These are phyloP conservation scores for Physeter macrocephalus DNA, from an alignment of 2,113 vertebrate species.

Conservation along the genomic window DNA sequence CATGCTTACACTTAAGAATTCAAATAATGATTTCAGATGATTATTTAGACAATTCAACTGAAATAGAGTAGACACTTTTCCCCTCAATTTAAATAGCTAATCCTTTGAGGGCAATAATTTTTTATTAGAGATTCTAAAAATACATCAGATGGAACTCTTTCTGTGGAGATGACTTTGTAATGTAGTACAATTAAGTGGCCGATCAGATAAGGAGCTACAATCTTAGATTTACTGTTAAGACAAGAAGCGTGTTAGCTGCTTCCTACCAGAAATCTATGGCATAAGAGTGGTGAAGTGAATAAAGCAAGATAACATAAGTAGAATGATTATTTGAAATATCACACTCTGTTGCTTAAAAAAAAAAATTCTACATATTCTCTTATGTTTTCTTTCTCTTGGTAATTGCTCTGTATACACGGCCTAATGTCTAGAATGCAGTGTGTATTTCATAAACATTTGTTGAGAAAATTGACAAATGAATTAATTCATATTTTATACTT, in stretches of 20 bases:
- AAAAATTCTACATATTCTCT: background rate
- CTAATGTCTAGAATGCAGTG: background rate
- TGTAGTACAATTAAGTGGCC: constrained; percentile 22
- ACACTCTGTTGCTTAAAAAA: background rate
- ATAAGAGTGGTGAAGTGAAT: constrained; percentile 29
- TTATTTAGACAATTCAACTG: background rate
- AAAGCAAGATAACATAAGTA: background rate
- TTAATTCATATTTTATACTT: background rate
- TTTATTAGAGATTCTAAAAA: constrained; percentile 59
- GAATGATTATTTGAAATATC: constrained; percentile 18
- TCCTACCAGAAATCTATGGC: constrained; percentile 28
- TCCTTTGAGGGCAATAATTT: background rate
- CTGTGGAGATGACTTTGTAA: background rate
- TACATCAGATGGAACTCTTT: background rate
- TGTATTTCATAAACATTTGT: background rate
- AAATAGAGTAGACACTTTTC: background rate
- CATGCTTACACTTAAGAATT: background rate
- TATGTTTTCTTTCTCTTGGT: background rate
- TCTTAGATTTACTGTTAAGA: constrained; percentile 30
- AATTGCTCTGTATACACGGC: background rate
- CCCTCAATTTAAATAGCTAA: constrained; percentile 19
- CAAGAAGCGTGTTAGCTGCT: constrained; percentile 24
- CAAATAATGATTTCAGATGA: background rate
- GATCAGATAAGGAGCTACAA: constrained; percentile 30
- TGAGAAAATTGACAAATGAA: background rate